Evolutionary conservation across 2,113 vertebrate species (phyloP).

Genomic region (Lasiurus borealis): DNA sequence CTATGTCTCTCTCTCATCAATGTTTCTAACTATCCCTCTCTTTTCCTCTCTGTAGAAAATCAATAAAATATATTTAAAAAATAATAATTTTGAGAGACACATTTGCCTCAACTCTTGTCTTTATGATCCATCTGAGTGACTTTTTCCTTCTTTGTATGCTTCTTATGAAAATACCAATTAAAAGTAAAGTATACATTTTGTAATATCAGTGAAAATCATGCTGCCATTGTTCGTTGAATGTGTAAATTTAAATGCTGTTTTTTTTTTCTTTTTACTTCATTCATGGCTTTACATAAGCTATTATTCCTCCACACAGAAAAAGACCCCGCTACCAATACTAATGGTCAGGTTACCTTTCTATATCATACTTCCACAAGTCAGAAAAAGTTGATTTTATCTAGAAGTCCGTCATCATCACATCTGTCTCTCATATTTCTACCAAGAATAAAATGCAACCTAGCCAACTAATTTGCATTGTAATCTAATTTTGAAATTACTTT

Average conservation of each 20-base stretch:
- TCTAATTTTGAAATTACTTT: constrained; percentile 66
- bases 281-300: constrained; percentile 59
- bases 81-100: not conserved
- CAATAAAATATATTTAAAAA: not conserved
- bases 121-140: not conserved
- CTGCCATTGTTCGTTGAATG: not conserved
- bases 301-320: constrained; percentile 61
- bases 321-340: not conserved
- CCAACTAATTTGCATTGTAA: constrained; percentile 79
- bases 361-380: constrained; percentile 4
- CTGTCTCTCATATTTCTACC: not conserved
- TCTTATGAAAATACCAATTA: constrained; percentile 40
- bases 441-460: constrained; percentile 39
- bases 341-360: constrained; percentile 50
- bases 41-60: too few relatives aligned
- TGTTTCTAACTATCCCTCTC: too few relatives aligned
- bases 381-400: constrained; percentile 41
- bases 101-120: not conserved
- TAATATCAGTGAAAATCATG: constrained; percentile 20
- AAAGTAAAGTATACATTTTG: constrained; percentile 32
- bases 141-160: not conserved
- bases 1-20: too few relatives aligned
- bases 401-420: constrained; percentile 26
- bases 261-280: constrained; percentile 50
- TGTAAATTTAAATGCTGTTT: constrained; percentile 21